These are phyloP conservation scores for Drosophila demipolita DNA, from an alignment of 2,888 invertebrate genomes.

Conservation along the genomic window DNA sequence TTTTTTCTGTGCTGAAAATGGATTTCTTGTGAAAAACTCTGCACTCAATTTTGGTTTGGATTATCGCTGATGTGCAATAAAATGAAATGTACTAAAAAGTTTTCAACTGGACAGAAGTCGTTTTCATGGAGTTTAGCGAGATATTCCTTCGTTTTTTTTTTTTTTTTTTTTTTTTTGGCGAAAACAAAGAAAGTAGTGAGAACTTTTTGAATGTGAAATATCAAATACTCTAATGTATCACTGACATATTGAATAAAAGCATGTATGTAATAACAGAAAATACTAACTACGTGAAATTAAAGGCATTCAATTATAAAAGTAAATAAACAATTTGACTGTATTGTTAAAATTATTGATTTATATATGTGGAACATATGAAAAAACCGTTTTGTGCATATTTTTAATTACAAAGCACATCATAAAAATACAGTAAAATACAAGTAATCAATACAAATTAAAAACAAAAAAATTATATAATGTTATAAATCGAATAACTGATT, in stretches of 20 bases:
- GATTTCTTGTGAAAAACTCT: slow-evolving; percentile 48
- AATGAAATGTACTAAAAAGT: slow-evolving; percentile 59
- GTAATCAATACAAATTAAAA: background rate
- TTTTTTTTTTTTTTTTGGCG: background rate
- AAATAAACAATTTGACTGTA: background rate
- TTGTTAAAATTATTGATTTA: background rate
- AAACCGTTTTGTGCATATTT: background rate
- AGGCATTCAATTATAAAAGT: background rate
- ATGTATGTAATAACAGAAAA: background rate
- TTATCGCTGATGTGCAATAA: slow-evolving; percentile 75
- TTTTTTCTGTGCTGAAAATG: slow-evolving; percentile 44
- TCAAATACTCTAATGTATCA: background rate
- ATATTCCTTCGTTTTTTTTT: slow-evolving; percentile 2
- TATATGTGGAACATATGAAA: background rate
- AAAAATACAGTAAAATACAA: background rate
- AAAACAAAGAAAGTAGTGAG: background rate
- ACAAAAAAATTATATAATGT: background rate
- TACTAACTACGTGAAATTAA: too few relatives aligned
- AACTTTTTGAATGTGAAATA: background rate
- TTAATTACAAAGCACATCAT: background rate
- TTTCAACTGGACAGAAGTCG: slow-evolving; percentile 53
- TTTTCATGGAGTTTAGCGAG: slow-evolving; percentile 20
- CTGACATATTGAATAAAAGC: background rate
- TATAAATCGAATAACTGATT: background rate
- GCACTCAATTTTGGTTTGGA: slow-evolving; percentile 74